These are phyloP conservation scores for Magallana angulata DNA, from an alignment of 1,140 invertebrate species.

Conservation along the genomic window DNA sequence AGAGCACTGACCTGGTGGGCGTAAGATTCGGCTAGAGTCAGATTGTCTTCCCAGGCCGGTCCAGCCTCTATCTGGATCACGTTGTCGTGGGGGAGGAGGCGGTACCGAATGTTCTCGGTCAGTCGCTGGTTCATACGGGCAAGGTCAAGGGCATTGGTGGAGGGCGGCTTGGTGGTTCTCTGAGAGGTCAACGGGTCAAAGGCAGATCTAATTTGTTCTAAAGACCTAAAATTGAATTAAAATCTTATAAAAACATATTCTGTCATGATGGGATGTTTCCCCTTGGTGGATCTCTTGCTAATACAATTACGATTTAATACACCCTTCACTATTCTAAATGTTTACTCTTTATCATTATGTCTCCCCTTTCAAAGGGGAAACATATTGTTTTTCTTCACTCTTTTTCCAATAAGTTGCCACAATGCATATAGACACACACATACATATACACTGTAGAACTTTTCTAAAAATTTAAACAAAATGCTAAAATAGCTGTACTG, in stretches of 20 bases:
- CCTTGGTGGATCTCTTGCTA: too few species aligned
- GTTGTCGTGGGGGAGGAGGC: slow-evolving; percentile 78
- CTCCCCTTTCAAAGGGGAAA: too few species aligned
- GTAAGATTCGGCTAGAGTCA: slow-evolving; percentile 71
- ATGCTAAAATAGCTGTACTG: too few species aligned
- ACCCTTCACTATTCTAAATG: too few species aligned
- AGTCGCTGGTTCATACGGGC: slow-evolving; percentile 80
- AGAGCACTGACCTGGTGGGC: slow-evolving; percentile 68
- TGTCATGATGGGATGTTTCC: background rate
- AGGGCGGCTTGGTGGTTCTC: slow-evolving; percentile 55
- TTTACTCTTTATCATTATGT: too few species aligned
- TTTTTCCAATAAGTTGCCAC: too few species aligned
- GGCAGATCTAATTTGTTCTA: slow-evolving; percentile 76
- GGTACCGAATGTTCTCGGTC: slow-evolving; percentile 80
- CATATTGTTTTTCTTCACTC: too few species aligned
- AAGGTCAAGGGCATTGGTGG: slow-evolving; percentile 80
- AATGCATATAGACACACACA: too few species aligned
- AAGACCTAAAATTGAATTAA: slow-evolving; percentile 65
- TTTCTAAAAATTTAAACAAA: too few species aligned
- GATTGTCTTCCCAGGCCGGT: slow-evolving; percentile 60
- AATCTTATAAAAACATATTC: background rate
- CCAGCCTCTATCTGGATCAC: slow-evolving; percentile 54
- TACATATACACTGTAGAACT: too few species aligned
- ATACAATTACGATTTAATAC: too few species aligned
- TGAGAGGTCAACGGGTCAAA: slow-evolving; percentile 76